Conservation (phyloP, 2,797 vertebrate genomes). For the Melanotaenia boesemani region DNA sequence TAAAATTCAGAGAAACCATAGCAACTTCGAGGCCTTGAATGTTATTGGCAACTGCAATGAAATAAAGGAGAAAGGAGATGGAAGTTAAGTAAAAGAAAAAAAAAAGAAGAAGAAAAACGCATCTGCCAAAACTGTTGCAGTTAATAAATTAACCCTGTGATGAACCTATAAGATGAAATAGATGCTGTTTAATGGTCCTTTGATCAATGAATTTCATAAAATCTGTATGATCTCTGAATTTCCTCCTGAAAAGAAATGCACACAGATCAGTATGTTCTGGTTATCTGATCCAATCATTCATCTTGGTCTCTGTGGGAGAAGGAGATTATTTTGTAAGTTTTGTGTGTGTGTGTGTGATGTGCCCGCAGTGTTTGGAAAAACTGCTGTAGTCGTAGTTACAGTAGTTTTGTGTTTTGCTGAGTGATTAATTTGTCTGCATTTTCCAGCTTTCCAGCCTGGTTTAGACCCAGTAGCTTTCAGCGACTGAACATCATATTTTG, state of each 20-base stretch:
- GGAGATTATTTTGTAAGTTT: too few relatives aligned
- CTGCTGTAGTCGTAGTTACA: background rate
- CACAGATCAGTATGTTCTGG: conserved; percentile 15
- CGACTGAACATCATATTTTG: background rate
- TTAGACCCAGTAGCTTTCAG: background rate
- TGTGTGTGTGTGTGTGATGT: conserved; percentile 18
- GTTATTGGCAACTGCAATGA: conserved; percentile 70
- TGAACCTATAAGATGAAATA: conserved; percentile 37
- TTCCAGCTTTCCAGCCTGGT: background rate
- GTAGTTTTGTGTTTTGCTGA: background rate
- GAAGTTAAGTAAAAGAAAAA: conserved; percentile 73
- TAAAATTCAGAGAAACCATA: conserved; percentile 75
- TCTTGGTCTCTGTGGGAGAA: conserved; percentile 29
- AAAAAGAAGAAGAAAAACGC: conserved; percentile 44
- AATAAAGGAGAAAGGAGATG: conserved; percentile 66
- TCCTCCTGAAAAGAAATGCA: conserved; percentile 4
- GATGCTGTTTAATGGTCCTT: conserved; percentile 26
- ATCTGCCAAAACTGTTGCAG: conserved; percentile 53
- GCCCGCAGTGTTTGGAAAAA: conserved; percentile 12
- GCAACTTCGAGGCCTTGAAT: conserved; percentile 76
- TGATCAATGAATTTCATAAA: conserved; percentile 32
- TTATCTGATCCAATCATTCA: conserved; percentile 34
- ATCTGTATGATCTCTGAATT: conserved; percentile 17
- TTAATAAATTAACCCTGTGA: conserved; percentile 53
- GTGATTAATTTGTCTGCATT: background rate